Evolutionary conservation across 2,888 invertebrate genomes (phyloP).

Genomic region (Aproaerema taeniolella): DNA sequence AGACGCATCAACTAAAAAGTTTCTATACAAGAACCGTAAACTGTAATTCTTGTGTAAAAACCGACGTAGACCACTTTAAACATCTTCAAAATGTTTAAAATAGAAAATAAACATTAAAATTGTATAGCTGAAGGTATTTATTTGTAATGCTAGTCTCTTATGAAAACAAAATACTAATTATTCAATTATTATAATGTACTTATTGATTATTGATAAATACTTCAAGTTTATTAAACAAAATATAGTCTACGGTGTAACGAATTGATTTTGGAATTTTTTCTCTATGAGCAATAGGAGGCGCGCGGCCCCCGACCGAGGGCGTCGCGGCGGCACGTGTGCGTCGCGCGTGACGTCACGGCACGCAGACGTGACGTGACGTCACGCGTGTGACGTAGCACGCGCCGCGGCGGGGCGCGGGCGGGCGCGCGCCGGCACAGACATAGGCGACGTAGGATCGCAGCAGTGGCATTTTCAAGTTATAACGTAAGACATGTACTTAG

Average conservation of each 20-base stretch:
- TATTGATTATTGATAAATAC: slow-evolving; percentile 77
- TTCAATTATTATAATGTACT: slow-evolving; percentile 78
- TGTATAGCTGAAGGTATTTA: slow-evolving; percentile 77
- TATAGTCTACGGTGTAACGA: slow-evolving; percentile 75
- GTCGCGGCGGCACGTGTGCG: slow-evolving; percentile 12
- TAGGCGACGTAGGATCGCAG: slow-evolving; percentile 72
- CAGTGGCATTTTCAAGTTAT: slow-evolving; percentile 74
- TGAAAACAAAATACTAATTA: slow-evolving; percentile 76
- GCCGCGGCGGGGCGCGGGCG: slow-evolving; percentile 15
- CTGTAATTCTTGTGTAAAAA: slow-evolving; percentile 58
- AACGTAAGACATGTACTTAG: slow-evolving; percentile 71
- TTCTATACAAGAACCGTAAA: slow-evolving; percentile 53
- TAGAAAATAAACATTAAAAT: slow-evolving; percentile 72
- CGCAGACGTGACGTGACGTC: slow-evolving; percentile 7
- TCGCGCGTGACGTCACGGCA: slow-evolving; percentile 7
- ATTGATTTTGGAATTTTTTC: slow-evolving; percentile 72
- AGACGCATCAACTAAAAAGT: slow-evolving; percentile 64
- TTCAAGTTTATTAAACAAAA: slow-evolving; percentile 75
- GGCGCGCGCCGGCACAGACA: slow-evolving; percentile 30
- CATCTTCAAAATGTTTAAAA: slow-evolving; percentile 74
- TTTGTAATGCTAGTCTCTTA: slow-evolving; percentile 78
- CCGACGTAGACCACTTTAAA: slow-evolving; percentile 70
- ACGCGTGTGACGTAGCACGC: too few relatives aligned
- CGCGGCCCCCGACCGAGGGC: slow-evolving; percentile 23
- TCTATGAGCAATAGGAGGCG: slow-evolving; percentile 62